Conservation (phyloP, 2,888 invertebrate genomes). For the Ophioninae sp. region DNA sequence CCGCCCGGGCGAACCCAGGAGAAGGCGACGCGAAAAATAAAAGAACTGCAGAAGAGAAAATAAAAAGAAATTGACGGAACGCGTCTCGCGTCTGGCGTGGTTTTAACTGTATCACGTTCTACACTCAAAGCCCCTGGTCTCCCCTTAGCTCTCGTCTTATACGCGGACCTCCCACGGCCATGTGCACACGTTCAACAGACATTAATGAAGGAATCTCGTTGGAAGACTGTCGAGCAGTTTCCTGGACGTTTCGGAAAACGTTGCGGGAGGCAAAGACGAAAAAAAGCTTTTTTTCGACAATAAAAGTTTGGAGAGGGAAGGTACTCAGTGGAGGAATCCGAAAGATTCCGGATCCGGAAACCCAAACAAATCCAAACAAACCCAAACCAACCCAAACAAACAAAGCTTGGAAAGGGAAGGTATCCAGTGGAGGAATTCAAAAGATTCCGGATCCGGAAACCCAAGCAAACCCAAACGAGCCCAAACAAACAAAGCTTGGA, state of each 20-base stretch:
- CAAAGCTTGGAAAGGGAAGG: not conserved
- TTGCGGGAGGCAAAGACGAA: constrained; percentile 10
- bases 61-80: constrained; percentile 36
- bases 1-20: constrained; percentile 30
- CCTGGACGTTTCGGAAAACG: constrained; percentile 9
- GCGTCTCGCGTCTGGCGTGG: constrained; percentile 55
- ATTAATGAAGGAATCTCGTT: constrained; percentile 64
- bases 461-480: not conserved
- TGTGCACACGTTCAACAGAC: constrained; percentile 51
- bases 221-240: constrained; percentile 40
- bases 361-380: not conserved
- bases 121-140: constrained; percentile 30
- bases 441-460: not conserved
- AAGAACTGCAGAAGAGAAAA: constrained; percentile 29
- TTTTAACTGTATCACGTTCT: constrained; percentile 44
- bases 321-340: too few species aligned
- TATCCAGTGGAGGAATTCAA: not conserved
- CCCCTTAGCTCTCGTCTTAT: constrained; percentile 42
- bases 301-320: too few species aligned
- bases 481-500: not conserved
- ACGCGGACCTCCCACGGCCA: constrained; percentile 58
- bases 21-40: constrained; percentile 28
- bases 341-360: too few species aligned
- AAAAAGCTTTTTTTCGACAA: too few species aligned
- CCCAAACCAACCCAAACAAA: not conserved